phyloP scores from a whole-genome alignment of 2,113 vertebrate species.

The Pedionomus torquatus region DNA sequence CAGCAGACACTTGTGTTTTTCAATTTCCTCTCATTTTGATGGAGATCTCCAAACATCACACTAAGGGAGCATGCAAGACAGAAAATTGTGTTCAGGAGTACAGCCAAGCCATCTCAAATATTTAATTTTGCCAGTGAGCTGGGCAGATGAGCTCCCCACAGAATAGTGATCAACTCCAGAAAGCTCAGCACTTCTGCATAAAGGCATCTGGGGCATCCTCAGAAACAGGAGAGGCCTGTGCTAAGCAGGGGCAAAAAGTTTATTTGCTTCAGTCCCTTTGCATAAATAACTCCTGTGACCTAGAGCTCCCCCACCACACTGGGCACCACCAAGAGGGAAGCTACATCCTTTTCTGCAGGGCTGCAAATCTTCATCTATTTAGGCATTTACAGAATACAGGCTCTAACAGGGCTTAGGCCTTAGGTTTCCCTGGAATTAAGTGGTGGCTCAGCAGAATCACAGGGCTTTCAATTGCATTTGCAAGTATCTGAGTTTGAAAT shows the following conservation, averaged over 20 bases:
- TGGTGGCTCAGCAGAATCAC: not conserved
- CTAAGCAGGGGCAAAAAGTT: fast-evolving
- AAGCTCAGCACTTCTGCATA: not conserved
- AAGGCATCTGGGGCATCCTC: not conserved
- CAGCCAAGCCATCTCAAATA: not conserved
- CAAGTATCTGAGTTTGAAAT: not conserved
- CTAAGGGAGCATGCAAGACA: not conserved
- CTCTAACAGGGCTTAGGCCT: not conserved
- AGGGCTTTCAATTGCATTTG: not conserved
- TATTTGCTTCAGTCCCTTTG: not conserved
- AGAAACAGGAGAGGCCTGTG: not conserved
- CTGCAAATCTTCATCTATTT: not conserved
- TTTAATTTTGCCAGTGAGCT: not conserved
- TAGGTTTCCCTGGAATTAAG: not conserved
- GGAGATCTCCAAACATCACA: not conserved
- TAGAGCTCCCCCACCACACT: not conserved
- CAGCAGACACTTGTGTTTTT: not conserved
- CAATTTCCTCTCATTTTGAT: not conserved
- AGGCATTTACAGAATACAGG: not conserved
- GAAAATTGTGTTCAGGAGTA: not conserved
- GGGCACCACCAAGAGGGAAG: not conserved
- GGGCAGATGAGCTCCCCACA: not conserved
- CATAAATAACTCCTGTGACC: not conserved
- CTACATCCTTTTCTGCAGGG: not conserved
- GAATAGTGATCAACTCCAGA: not conserved